Evolutionary conservation across 2,797 vertebrate genomes (phyloP), one percentile per base, ranked within the genome.

Genomic region (Erithacus rubecula): DNA sequence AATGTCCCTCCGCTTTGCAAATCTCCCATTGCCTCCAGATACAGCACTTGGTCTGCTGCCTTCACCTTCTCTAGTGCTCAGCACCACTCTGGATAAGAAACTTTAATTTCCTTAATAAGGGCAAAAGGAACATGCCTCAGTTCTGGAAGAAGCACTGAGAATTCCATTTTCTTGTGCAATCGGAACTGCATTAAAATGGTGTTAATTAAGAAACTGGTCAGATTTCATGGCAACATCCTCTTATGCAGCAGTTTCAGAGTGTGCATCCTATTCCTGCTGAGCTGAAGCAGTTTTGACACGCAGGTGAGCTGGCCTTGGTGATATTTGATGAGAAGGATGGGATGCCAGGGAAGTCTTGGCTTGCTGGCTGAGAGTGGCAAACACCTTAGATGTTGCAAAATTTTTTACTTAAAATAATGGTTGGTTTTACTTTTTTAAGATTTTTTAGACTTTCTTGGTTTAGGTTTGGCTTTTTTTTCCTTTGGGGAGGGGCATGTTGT

Each of bases 241-340:
- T 81, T 43, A 23, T 1, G 6, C 12, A 19, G 34, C 18, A 58
- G 15, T 51, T 87, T 89, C 36, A 56, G 7, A 47, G 29, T 3
- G 6, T 1, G 0, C 17, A 27, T 76, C 17, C 6, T 29, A 1
- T 20, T 77, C 8, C 56, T 27, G 4, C 13, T 52, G 53, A 5
- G 3, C 30, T 76, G 30, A 51, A 63, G 22, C 34, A 75, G 15
- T 9, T 36, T 27, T 55, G 32, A 47, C 23, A 29, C 36, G 4
- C 19, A 46, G 17, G 17, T 0, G 1, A 37, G 13, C 39, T 58
- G 22, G 7, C 32, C 11, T 9, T 62, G 12, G 26, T 63, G 49
- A 20, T 51, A 39, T 46, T 59, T 34, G 67, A 56, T 34, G 15
- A 65, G 32, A 58, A 89, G 18, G 9, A 32, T 26, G 1, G 1